phyloP scores from a whole-genome alignment of 2,888 invertebrate genomes.

The Laspeyria flexula region DNA sequence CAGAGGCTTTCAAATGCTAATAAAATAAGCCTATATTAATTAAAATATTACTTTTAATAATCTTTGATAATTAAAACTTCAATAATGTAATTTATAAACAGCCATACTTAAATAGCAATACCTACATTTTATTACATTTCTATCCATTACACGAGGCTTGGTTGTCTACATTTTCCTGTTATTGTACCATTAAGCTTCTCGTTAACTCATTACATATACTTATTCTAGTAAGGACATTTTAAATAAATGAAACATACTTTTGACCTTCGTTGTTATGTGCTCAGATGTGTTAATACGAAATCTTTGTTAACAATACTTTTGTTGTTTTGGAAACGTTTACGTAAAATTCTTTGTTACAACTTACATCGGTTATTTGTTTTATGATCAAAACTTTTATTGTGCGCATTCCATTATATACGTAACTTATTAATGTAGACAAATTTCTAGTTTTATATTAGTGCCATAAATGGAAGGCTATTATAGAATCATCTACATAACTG shows the following conservation, averaged over 20 bases:
- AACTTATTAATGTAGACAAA: too few relatives aligned
- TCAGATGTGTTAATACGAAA: slow-evolving; percentile 47
- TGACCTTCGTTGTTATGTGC: slow-evolving; percentile 48
- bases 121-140: slow-evolving; percentile 6
- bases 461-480: too few relatives aligned
- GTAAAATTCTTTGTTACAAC: not conserved
- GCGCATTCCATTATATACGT: too few relatives aligned
- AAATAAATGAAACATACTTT: slow-evolving; percentile 43
- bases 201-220: slow-evolving; percentile 38
- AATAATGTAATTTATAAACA: too few relatives aligned
- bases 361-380: too few relatives aligned
- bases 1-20: too few relatives aligned
- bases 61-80: too few relatives aligned
- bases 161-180: slow-evolving; percentile 42
- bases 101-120: too few relatives aligned
- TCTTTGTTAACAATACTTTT: slow-evolving; percentile 33
- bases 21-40: too few relatives aligned
- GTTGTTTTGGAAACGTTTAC: slow-evolving; percentile 14
- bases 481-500: too few relatives aligned
- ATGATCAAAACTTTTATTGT: not conserved
- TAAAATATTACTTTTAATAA: too few relatives aligned
- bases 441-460: too few relatives aligned
- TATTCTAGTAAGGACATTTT: slow-evolving; percentile 39
- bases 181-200: slow-evolving; percentile 20
- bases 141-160: slow-evolving; percentile 9